Conservation (phyloP, 2,888 invertebrate species). For the Harpalus rubripes region DNA sequence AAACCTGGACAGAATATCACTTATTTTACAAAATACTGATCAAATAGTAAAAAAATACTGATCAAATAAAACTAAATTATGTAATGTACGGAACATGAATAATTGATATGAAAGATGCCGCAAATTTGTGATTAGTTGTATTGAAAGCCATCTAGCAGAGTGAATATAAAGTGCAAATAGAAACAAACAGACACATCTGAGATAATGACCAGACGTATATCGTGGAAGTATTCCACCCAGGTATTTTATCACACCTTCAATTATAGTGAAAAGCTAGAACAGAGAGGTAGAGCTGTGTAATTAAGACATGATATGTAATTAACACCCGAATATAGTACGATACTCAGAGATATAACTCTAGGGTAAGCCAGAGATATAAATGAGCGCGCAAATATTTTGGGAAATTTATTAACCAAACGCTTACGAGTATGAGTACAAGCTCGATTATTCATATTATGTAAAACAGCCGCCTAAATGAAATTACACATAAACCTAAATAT, state of each 20-base stretch:
- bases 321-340: slow-evolving; percentile 47
- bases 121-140: slow-evolving; percentile 9
- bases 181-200: slow-evolving; percentile 32
- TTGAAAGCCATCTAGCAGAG: slow-evolving; percentile 15
- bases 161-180: slow-evolving; percentile 3
- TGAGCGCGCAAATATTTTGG: slow-evolving; percentile 42
- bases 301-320: slow-evolving; percentile 52
- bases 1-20: no score
- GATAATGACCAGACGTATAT: slow-evolving; percentile 24
- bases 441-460: slow-evolving; percentile 32
- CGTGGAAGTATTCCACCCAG: slow-evolving; percentile 25
- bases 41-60: no score
- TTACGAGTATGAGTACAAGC: slow-evolving; percentile 10
- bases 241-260: slow-evolving; percentile 46
- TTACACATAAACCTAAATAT: slow-evolving; percentile 29
- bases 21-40: no score
- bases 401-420: slow-evolving; percentile 52
- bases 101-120: not conserved
- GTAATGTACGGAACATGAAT: no score
- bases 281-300: slow-evolving; percentile 46
- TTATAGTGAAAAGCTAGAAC: slow-evolving; percentile 44
- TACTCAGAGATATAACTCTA: slow-evolving; percentile 46
- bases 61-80: no score
- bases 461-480: slow-evolving; percentile 32
- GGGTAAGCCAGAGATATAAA: slow-evolving; percentile 41